Evolutionary conservation across 2,888 invertebrate species (phyloP), one percentile per base, ranked within the genome.

Genomic region (Athripsodes cinereus): DNA sequence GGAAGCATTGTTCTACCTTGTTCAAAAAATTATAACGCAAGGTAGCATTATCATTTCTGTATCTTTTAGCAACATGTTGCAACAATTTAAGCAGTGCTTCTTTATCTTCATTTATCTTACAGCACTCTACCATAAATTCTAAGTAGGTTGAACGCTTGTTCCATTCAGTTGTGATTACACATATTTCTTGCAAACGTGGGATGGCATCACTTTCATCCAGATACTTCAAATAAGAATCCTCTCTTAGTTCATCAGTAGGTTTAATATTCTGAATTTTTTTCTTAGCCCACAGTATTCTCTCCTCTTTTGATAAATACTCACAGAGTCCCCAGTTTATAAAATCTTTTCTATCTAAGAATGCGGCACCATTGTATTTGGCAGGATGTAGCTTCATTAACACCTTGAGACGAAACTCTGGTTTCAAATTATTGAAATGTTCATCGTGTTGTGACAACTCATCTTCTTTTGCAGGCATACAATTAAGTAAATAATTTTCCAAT

Each of bases 81-180:
- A 74, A 46, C 0, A 67, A 65, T 1, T 67, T 57, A 1, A 68
- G 52, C 1, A 73, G 60, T 11, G 67, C 65, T 0, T 65, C 52
- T 1, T 66, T 46, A 52, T 71, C 69, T 8, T 69, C 52, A 49
- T 74, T 72, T 10, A 71, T 60, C 20, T 64, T 66, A 44, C 71
- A 74, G 11, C 64, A 65, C 20, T 59, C 65, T 2, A 74, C 63
- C 66, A 74, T 65, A 6, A 65, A 64, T 0, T 55, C 20, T 0
- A 70, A 51, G 1, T 70, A 46, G 0, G 18, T 10, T 1, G 58
- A 18, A 20, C 72, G 65, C 0, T 51, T 47, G 1, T 59, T 34
- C 2, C 53, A 20, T 2, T 61, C 48, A 1, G 67, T 59, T 2
- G 61, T 52, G 18, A 46, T 51, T 3, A 53, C 26, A 19, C 26